Evolutionary conservation across 2,113 vertebrate genomes (phyloP).

Genomic region (Danio rerio): DNA sequence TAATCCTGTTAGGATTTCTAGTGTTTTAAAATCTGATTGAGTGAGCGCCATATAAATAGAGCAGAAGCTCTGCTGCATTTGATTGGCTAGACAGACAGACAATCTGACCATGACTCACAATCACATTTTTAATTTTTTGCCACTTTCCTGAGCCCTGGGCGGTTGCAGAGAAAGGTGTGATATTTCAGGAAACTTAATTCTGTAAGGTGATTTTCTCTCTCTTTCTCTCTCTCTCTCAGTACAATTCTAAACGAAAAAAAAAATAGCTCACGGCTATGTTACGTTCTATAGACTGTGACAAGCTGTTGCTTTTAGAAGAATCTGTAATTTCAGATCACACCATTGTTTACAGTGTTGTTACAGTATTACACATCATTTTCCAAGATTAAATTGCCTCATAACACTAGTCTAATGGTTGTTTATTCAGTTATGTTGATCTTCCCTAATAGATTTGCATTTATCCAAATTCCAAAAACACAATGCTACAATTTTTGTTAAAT

Average conservation of each 20-base stretch:
- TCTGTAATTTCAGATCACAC: not conserved
- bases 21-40: too few relatives aligned
- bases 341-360: not conserved
- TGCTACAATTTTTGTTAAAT: too few relatives aligned
- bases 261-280: not conserved
- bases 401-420: too few relatives aligned
- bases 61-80: too few relatives aligned
- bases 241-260: not conserved
- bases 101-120: not conserved
- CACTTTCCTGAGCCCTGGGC: not conserved
- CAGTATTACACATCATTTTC: not conserved
- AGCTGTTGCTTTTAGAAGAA: not conserved
- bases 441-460: too few relatives aligned
- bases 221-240: not conserved
- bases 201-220: not conserved
- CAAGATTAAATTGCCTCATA: too few relatives aligned
- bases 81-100: not conserved
- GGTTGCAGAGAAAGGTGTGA: not conserved
- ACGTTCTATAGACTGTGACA: not conserved
- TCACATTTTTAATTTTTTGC: not conserved
- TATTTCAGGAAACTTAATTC: constrained; percentile 6
- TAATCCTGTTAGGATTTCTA: too few relatives aligned
- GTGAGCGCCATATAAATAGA: too few relatives aligned
- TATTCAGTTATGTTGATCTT: too few relatives aligned
- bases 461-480: too few relatives aligned